Base-by-base conservation (phyloP, 2,113 vertebrate genomes). In the Glaucidium brasilianum region DNA sequence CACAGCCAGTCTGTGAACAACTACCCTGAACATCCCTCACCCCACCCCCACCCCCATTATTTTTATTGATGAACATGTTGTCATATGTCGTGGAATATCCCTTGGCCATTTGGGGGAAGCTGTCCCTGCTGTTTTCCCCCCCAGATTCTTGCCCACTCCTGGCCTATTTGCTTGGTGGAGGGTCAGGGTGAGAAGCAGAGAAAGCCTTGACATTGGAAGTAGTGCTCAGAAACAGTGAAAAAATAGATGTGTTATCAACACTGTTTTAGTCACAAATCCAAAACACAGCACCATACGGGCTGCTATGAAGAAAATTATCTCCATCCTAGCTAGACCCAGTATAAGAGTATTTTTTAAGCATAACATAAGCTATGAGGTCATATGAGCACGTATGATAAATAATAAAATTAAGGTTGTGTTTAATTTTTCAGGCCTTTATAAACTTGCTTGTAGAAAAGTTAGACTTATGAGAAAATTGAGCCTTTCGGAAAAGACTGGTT, bases 131-230 rank as follows among this genome's bases (percentile, higher is more conserved):
- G 41, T 63, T 34, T 47, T 26, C 43, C 8, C 22, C 80, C 19
- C 7, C 21, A 59, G 5, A 8, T 56, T 62, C 58, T 85, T 91
- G 32, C 11, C 34, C 10, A 34, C 20, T 73, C n/a, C 37, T 39
- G 45, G 29, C 22, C 35, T 67, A n/a, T 53, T 84, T 0, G 0
- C 14, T 67, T 67, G 23, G 12, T n/a, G 15, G 12, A 72, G 18
- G 5, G 26, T 6, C 19, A 72, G 32, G 55, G 4, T 52, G 30
- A 63, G 17, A 87, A 84, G 43, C 11, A 41, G 26, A 50, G 18
- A 72, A 85, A 79, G 20, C 27, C 32, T 23, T 81, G 50, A 41
- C 18, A 52, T 63, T 41, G 11, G 30, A 71, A 41, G 26, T 23
- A 73, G 39, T n/a, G 18, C 25, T 63, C 39, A 66, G 49, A 13